These are phyloP conservation scores for Torymus texanus DNA, from an alignment of 2,888 invertebrate species.

Conservation along the genomic window DNA sequence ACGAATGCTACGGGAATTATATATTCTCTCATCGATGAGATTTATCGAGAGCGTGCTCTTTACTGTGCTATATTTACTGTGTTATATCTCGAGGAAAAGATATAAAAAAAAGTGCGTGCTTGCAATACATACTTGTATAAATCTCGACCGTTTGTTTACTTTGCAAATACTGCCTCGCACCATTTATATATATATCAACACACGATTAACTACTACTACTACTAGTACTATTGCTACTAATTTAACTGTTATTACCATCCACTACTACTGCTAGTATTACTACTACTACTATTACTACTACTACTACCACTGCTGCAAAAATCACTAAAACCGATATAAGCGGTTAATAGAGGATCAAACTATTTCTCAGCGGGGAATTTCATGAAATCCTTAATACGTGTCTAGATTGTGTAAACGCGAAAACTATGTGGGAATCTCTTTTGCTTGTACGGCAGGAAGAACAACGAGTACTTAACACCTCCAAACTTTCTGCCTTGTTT, in stretches of 20 bases:
- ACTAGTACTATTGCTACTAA: slow-evolving; percentile 16
- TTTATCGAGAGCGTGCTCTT: slow-evolving; percentile 8
- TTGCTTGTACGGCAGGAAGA: slow-evolving; percentile 22
- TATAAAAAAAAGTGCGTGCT: slow-evolving; percentile 16
- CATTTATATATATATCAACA: slow-evolving; percentile 19
- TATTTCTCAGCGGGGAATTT: not conserved
- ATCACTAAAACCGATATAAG: not conserved
- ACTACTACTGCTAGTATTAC: not conserved
- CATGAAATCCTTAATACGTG: no score
- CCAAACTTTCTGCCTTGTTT: slow-evolving; percentile 20
- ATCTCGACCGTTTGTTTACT: slow-evolving; percentile 18
- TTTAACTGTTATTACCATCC: slow-evolving; percentile 13
- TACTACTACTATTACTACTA: slow-evolving; percentile 19
- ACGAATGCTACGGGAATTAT: not conserved
- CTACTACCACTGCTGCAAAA: slow-evolving; percentile 1
- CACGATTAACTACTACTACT: slow-evolving; percentile 22
- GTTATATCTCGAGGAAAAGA: slow-evolving; percentile 14
- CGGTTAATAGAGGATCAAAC: not conserved
- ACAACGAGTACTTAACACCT: slow-evolving; percentile 49
- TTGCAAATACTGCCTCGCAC: slow-evolving; percentile 32
- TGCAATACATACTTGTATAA: slow-evolving; percentile 20
- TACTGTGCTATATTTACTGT: slow-evolving; percentile 4
- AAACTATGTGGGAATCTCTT: slow-evolving; percentile 24
- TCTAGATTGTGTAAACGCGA: no score
- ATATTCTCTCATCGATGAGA: not conserved